Evolutionary conservation across 2,888 invertebrate species (phyloP).

Genomic region (Diarsia brunnea): DNA sequence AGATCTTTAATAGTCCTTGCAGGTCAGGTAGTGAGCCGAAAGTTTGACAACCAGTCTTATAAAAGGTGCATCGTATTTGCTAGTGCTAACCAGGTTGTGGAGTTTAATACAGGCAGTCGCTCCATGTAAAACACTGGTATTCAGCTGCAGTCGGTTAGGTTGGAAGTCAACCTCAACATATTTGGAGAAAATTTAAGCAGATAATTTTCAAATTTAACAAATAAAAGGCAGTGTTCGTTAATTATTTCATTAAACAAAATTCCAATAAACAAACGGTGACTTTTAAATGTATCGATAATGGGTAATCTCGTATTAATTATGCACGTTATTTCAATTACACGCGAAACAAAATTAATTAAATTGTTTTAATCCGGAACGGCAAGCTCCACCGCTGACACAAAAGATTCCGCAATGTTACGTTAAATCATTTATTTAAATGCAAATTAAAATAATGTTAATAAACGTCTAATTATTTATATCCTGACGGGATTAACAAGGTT

Average conservation of each 20-base stretch:
- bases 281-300: constrained; percentile 21
- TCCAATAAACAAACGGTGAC: neutral
- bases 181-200: neutral
- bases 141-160: neutral
- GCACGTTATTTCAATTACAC: constrained; percentile 41
- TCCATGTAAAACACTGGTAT: neutral
- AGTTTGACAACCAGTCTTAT: neutral
- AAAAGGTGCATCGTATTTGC: neutral
- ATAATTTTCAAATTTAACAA: neutral
- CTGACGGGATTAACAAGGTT: neutral
- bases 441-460: constrained; percentile 32
- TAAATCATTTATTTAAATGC: constrained; percentile 27
- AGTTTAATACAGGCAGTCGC: neutral
- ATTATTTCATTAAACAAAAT: neutral
- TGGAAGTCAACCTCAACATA: neutral
- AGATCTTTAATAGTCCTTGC: too few relatives aligned
- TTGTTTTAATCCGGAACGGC: constrained; percentile 21
- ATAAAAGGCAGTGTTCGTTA: neutral
- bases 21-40: neutral
- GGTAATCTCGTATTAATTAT: constrained; percentile 37
- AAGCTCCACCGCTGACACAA: constrained; percentile 20
- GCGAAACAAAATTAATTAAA: constrained; percentile 28
- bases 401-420: constrained; percentile 24
- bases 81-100: neutral
- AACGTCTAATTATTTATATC: constrained; percentile 10